Evolutionary conservation across 2,888 invertebrate genomes (phyloP).

Genomic region (Endomychus coccineus): DNA sequence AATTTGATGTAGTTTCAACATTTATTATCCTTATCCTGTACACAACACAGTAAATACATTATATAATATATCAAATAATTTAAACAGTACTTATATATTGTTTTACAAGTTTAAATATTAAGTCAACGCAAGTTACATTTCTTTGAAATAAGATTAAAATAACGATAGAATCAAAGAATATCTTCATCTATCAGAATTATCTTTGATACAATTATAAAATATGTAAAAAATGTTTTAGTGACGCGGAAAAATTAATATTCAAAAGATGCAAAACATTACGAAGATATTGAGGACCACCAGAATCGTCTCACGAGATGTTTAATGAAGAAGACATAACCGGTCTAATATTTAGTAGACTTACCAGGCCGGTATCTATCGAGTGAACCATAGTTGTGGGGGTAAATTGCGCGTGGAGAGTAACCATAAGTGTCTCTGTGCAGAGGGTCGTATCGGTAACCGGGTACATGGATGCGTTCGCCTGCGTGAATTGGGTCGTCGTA

Average conservation of each 20-base stretch:
- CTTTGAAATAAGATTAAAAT: too few relatives aligned
- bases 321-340: constrained; percentile 21
- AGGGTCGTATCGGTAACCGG: constrained; percentile 86
- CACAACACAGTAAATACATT: constrained; percentile 15
- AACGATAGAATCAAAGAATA: too few relatives aligned
- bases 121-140: too few relatives aligned
- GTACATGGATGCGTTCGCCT: constrained; percentile 75
- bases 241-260: too few relatives aligned
- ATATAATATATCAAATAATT: constrained; percentile 14
- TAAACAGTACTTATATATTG: too few relatives aligned
- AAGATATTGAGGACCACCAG: too few relatives aligned
- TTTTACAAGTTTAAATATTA: too few relatives aligned
- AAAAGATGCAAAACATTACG: too few relatives aligned
- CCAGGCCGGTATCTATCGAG: constrained; percentile 77
- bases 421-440: constrained; percentile 86
- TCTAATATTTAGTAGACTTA: constrained; percentile 50
- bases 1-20: constrained; percentile 6
- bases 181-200: too few relatives aligned
- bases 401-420: constrained; percentile 81
- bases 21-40: constrained; percentile 22
- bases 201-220: too few relatives aligned
- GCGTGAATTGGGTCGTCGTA: constrained; percentile 77
- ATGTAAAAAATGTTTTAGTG: too few relatives aligned
- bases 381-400: constrained; percentile 74
- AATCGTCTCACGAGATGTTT: too few relatives aligned